Evolutionary conservation across 2,797 vertebrate genomes (phyloP).

Genomic region (Sparus aurata): DNA sequence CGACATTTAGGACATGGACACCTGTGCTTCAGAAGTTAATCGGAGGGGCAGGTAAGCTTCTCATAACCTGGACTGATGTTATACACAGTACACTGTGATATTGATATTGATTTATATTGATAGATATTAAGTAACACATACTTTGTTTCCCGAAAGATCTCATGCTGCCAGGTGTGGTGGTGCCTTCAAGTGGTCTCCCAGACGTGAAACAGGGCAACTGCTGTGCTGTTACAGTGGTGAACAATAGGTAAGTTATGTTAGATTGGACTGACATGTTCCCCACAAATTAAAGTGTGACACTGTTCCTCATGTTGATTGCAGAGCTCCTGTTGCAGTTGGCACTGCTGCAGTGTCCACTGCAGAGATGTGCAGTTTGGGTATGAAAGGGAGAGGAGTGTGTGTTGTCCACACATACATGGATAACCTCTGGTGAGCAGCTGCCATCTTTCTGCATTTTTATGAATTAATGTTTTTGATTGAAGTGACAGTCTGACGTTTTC

Average conservation of each 20-base stretch:
- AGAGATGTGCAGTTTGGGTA: constrained; percentile 90
- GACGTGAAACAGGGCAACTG: constrained; percentile 87
- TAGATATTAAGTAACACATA: background rate
- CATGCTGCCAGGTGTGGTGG: constrained; percentile 95
- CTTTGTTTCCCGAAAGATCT: constrained; percentile 86
- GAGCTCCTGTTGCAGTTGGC: constrained; percentile 93
- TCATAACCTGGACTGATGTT: background rate
- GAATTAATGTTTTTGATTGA: constrained; percentile 1
- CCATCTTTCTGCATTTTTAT: background rate
- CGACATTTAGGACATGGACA: constrained; percentile 93
- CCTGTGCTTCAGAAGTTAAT: constrained; percentile 92
- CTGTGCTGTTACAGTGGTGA: constrained; percentile 90
- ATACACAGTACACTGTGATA: background rate
- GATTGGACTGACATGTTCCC: background rate
- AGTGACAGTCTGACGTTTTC: background rate
- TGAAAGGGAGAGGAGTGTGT: constrained; percentile 96
- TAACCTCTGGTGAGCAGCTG: constrained; percentile 90
- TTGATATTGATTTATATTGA: background rate
- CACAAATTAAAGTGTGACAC: constrained; percentile 1
- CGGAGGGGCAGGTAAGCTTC: constrained; percentile 92
- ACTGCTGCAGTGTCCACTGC: constrained; percentile 88
- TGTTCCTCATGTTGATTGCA: constrained; percentile 65
- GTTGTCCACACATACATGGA: constrained; percentile 94
- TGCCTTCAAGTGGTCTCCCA: constrained; percentile 90
- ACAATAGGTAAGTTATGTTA: constrained; percentile 86